Evolutionary conservation across 1,140 invertebrate genomes (phyloP).

Genomic region (Neodiprion pinetum): DNA sequence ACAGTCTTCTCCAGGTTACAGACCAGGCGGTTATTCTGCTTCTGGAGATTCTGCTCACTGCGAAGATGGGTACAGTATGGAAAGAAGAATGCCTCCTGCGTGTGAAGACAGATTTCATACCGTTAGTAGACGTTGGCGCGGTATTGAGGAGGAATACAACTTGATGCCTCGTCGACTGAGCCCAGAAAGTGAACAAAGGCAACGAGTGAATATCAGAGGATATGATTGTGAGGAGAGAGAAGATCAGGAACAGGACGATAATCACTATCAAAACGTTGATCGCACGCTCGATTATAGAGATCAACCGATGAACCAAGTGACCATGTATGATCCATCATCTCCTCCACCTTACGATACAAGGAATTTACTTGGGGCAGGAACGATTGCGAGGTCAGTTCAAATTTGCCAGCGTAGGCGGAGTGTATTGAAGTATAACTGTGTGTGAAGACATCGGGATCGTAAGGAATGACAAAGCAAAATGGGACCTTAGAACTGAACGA

Average conservation of each 20-base stretch:
- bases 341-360: not conserved
- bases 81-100: not conserved
- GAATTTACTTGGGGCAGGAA: not conserved
- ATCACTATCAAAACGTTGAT: not conserved
- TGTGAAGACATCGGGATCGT: too few relatives aligned
- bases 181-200: too few relatives aligned
- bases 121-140: too few relatives aligned
- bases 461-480: not conserved
- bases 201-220: not conserved
- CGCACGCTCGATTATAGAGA: not conserved
- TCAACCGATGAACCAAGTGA: not conserved
- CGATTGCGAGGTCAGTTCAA: not conserved
- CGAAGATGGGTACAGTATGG: not conserved
- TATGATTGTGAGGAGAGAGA: not conserved
- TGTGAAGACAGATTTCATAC: too few relatives aligned
- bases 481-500: not conserved
- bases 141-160: too few relatives aligned
- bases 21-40: not conserved
- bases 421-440: too few relatives aligned
- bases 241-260: not conserved
- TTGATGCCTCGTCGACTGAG: too few relatives aligned
- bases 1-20: not conserved
- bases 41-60: not conserved
- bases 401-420: not conserved
- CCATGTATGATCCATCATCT: not conserved